These are phyloP conservation scores for Sus cebifrons DNA, from an alignment of 2,797 vertebrate genomes.

Conservation along the genomic window DNA sequence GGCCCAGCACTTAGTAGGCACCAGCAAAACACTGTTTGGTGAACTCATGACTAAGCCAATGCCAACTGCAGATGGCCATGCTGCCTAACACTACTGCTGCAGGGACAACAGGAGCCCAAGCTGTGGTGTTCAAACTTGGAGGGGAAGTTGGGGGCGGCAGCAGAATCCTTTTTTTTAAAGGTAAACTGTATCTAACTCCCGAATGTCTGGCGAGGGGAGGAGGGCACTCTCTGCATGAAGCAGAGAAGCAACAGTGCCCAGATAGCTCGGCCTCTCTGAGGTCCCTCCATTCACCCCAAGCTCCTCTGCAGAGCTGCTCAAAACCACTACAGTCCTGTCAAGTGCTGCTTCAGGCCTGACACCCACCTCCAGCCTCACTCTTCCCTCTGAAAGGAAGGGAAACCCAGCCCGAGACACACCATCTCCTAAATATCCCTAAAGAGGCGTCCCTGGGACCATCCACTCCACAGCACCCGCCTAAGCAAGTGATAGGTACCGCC, in stretches of 20 bases:
- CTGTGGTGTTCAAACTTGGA: neutral
- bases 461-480: neutral
- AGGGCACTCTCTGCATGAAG: neutral
- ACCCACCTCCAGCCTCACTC: neutral
- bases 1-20: conserved; percentile 5
- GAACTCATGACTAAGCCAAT: neutral
- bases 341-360: neutral
- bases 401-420: neutral
- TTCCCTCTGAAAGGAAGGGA: conserved; percentile 17
- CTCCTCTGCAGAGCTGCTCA: neutral
- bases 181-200: neutral
- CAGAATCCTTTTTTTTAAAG: conserved; percentile 4
- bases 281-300: neutral
- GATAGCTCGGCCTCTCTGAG: neutral
- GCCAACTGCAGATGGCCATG: neutral
- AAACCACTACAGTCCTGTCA: neutral
- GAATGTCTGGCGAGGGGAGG: too few species aligned
- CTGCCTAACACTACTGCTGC: neutral
- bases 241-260: neutral
- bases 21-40: neutral
- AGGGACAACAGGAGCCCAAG: neutral
- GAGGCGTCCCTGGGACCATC: neutral
- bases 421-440: neutral
- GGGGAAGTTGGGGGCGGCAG: neutral
- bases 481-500: neutral